Evolutionary conservation across 53 echinoderm and acorn worm genomes (phyloP), one percentile per base, ranked within the genome.

Genomic region (Henricia sp.): DNA sequence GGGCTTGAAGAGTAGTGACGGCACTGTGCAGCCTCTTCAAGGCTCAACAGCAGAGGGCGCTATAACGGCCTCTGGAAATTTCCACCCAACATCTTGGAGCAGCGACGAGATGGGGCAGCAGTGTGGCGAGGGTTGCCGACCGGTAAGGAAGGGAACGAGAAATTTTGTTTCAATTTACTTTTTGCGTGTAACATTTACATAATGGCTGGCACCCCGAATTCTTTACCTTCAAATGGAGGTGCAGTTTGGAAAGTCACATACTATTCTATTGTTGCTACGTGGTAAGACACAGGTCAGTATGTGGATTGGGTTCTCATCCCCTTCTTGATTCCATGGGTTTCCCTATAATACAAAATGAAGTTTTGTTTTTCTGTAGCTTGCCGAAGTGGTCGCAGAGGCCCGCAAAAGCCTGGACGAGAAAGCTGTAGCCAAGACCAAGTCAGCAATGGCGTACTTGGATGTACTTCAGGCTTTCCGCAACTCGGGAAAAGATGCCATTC

Each of bases 111-210:
- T 92, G 12, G 86, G 89, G 16, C 90, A 95, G 55, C 99, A 99
- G 86, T 97, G 99, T 84, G 88, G 88, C 26, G 92, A 92, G 26
- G 90, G 88, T 67, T 99, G 99, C 43, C 82, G 88, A 67, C 86
- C 94, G 2, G 97, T 97, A 86, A 92, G 96, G 27, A 30, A n/a
- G n/a, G n/a, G n/a, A n/a, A n/a, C n/a, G n/a, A n/a, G n/a, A n/a
- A n/a, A n/a, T n/a, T n/a, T n/a, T n/a, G n/a, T n/a, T n/a, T n/a
- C n/a, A n/a, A n/a, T n/a, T n/a, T n/a, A n/a, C n/a, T n/a, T n/a
- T n/a, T n/a, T n/a, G n/a, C n/a, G n/a, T n/a, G n/a, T n/a, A n/a
- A n/a, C n/a, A n/a, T n/a, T n/a, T n/a, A n/a, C n/a, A n/a, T n/a
- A n/a, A n/a, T n/a, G n/a, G n/a, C n/a, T n/a, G n/a, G n/a, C n/a